phyloP scores from a whole-genome alignment of 2,888 invertebrate genomes.

The Strigamia transsilvanica region DNA sequence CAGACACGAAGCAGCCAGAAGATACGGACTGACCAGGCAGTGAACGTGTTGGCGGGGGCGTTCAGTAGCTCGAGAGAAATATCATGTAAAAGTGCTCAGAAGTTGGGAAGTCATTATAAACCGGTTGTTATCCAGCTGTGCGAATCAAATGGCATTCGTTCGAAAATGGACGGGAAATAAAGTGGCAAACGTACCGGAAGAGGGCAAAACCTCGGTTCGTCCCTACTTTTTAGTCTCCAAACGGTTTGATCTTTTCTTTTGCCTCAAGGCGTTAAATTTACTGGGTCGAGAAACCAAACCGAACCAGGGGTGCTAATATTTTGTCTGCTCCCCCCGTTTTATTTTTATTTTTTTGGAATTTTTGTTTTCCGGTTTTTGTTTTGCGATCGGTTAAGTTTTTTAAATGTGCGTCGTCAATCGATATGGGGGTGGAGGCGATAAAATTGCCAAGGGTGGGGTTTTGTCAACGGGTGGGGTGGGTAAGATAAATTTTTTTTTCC shows the following conservation, averaged over 20 bases:
- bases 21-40: slow-evolving; percentile 36
- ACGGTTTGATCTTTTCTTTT: neutral
- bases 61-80: slow-evolving; percentile 47
- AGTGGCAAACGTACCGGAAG: slow-evolving; percentile 48
- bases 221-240: neutral
- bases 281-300: neutral
- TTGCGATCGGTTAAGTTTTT: slow-evolving; percentile 24
- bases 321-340: neutral
- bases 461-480: slow-evolving; percentile 14
- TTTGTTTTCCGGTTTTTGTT: slow-evolving; percentile 6
- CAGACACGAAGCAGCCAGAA: slow-evolving; percentile 24
- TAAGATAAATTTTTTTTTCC: neutral
- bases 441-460: slow-evolving; percentile 45
- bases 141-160: slow-evolving; percentile 38
- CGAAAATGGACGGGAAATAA: slow-evolving; percentile 48
- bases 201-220: slow-evolving; percentile 36
- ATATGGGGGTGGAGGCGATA: slow-evolving; percentile 39
- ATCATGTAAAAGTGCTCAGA: slow-evolving; percentile 38
- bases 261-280: slow-evolving; percentile 12
- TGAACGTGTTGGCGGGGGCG: slow-evolving; percentile 33
- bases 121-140: slow-evolving; percentile 49
- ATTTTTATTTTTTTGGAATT: neutral
- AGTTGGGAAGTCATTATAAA: slow-evolving; percentile 46
- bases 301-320: neutral
- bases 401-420: slow-evolving; percentile 16